A percentile compares a stretch with the other conserved stretches of the same genome.
These are phyloP conservation scores for Spinus olivaceus DNA, from an alignment of 2,797 vertebrate species.

Conservation along the genomic window DNA sequence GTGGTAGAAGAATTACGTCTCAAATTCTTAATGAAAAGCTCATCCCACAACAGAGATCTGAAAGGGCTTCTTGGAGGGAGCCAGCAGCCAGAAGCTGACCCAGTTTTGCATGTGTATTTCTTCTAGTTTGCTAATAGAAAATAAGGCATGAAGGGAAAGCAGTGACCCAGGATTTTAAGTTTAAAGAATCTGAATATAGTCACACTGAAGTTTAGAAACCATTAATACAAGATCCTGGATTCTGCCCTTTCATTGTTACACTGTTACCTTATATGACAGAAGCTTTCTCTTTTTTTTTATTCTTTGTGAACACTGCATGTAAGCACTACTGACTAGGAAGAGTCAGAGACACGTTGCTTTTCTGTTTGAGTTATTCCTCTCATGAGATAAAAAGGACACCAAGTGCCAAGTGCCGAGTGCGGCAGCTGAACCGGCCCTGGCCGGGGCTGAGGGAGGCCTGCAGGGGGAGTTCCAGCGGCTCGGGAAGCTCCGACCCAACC, in stretches of 20 bases:
- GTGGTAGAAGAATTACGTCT: neutral
- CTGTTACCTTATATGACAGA: neutral
- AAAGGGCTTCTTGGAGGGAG: neutral
- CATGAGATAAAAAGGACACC: rapidly evolving
- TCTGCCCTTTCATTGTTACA: neutral
- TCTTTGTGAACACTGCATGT: neutral
- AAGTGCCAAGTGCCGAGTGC: rapidly evolving
- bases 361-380: neutral
- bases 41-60: neutral
- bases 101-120: neutral
- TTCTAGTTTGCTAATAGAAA: neutral
- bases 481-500: neutral
- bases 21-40: neutral
- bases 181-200: neutral
- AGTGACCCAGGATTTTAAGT: neutral
- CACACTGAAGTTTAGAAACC: neutral
- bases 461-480: conserved; percentile 29
- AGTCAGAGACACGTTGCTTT: neutral
- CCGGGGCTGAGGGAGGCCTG: neutral
- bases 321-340: neutral
- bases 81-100: neutral
- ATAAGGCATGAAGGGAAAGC: neutral
- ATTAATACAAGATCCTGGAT: neutral
- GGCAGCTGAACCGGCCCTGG: neutral
- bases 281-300: neutral